These are phyloP conservation scores for Euplagia quadripunctaria DNA, from an alignment of 2,888 invertebrate species.

Conservation along the genomic window DNA sequence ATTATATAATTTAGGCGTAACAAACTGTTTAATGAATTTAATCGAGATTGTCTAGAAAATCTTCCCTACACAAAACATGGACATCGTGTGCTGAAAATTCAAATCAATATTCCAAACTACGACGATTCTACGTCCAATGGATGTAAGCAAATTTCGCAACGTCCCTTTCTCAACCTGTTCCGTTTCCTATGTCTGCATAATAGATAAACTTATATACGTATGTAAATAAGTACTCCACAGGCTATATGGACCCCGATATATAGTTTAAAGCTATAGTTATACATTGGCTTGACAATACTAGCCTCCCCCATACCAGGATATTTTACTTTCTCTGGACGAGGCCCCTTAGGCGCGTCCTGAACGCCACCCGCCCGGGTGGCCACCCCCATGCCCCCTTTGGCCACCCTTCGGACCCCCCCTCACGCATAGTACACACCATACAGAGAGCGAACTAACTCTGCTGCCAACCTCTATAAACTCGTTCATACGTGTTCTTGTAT, in stretches of 20 bases:
- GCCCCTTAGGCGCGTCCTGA: slow-evolving; percentile 81
- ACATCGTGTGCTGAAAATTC: slow-evolving; percentile 46
- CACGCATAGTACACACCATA: slow-evolving; percentile 83
- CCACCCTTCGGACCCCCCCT: slow-evolving; percentile 70
- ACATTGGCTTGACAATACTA: slow-evolving; percentile 86
- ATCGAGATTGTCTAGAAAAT: not conserved
- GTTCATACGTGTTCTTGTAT: slow-evolving; percentile 74
- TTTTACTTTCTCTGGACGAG: slow-evolving; percentile 87
- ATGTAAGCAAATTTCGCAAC: slow-evolving; percentile 76
- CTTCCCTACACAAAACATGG: slow-evolving; percentile 19
- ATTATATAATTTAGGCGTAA: not conserved
- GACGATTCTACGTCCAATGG: slow-evolving; percentile 68
- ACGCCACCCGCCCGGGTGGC: slow-evolving; percentile 64
- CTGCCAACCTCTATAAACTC: slow-evolving; percentile 83
- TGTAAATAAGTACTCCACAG: slow-evolving; percentile 83
- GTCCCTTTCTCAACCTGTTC: slow-evolving; percentile 77
- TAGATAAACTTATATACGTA: slow-evolving; percentile 85
- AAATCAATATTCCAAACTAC: slow-evolving; percentile 69
- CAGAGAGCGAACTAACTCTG: slow-evolving; percentile 84
- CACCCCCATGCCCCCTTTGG: slow-evolving; percentile 55
- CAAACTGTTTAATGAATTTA: not conserved
- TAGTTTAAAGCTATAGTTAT: slow-evolving; percentile 87
- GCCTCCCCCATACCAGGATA: slow-evolving; percentile 86
- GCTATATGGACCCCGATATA: slow-evolving; percentile 80
- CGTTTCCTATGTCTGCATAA: slow-evolving; percentile 85